Conservation (phyloP, 2,888 invertebrate species). For the Hololepta plana region DNA sequence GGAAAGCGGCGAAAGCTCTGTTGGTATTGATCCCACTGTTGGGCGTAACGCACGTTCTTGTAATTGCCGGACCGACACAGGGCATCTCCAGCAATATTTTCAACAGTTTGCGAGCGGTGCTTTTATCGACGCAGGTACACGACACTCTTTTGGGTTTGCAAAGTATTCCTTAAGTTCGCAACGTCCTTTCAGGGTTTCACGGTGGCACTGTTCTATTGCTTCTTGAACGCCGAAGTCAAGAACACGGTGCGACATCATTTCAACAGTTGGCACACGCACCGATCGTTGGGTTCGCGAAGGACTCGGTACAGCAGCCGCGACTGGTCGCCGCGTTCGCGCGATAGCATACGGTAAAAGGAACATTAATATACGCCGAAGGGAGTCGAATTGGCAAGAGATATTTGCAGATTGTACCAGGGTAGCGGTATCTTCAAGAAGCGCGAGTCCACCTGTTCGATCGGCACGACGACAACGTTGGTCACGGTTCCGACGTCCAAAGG, state of each 20-base stretch:
- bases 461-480: conserved; percentile 54
- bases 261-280: conserved; percentile 52
- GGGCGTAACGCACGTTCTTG: conserved; percentile 73
- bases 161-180: neutral
- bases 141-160: neutral
- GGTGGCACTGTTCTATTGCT: conserved; percentile 77
- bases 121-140: conserved; percentile 80
- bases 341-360: conserved; percentile 53
- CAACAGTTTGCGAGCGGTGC: conserved; percentile 38
- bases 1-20: conserved; percentile 76
- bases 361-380: conserved; percentile 6
- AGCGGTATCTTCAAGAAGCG: conserved; percentile 36
- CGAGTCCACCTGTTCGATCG: conserved; percentile 56
- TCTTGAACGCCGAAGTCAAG: conserved; percentile 78
- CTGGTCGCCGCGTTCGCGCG: conserved; percentile 58
- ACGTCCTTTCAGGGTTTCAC: conserved; percentile 51
- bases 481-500: conserved; percentile 10
- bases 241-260: conserved; percentile 65
- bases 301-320: conserved; percentile 53
- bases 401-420: conserved; percentile 13
- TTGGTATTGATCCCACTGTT: conserved; percentile 75
- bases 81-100: conserved; percentile 58
- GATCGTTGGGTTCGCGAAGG: conserved; percentile 38
- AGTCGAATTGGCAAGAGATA: conserved; percentile 2
- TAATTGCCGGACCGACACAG: conserved; percentile 61